Percentiles rank a stretch among this genome's conserved stretches.
Evolutionary conservation across 2,797 vertebrate genomes (phyloP).

Genomic region (Lutjanus argentimaculatus): DNA sequence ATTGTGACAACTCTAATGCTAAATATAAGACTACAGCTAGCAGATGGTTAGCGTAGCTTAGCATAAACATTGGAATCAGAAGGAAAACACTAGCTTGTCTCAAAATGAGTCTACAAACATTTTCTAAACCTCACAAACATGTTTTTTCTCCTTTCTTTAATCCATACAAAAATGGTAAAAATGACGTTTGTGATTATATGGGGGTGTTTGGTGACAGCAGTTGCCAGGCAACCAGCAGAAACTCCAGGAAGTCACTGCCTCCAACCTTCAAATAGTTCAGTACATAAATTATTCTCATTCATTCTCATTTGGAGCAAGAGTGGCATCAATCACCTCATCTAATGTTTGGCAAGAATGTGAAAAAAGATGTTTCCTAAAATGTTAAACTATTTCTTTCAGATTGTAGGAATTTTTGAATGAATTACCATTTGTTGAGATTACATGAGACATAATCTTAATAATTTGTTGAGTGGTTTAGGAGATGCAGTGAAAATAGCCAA

Average conservation of each 20-base stretch:
- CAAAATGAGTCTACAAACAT: neutral
- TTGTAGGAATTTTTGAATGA: slow-evolving; percentile 14
- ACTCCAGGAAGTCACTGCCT: neutral
- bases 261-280: neutral
- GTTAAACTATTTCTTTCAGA: neutral
- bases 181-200: neutral
- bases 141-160: neutral
- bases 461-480: slow-evolving; percentile 25
- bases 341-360: neutral
- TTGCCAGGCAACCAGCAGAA: neutral
- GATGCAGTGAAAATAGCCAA: slow-evolving; percentile 41
- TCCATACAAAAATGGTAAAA: neutral
- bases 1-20: too few species aligned
- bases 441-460: slow-evolving; percentile 5
- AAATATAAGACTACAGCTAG: neutral
- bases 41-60: neutral
- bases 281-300: neutral
- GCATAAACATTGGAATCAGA: slow-evolving; percentile 6
- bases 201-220: neutral
- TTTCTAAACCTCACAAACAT: neutral
- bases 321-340: neutral
- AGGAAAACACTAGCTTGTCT: neutral
- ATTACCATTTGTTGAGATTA: slow-evolving; percentile 14
- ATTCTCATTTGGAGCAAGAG: neutral
- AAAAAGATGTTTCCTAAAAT: neutral